A percentile compares a stretch with the other conserved stretches of the same genome.
These are phyloP conservation scores for Tenthredo distinguenda DNA, from an alignment of 2,888 invertebrate genomes.

Conservation along the genomic window DNA sequence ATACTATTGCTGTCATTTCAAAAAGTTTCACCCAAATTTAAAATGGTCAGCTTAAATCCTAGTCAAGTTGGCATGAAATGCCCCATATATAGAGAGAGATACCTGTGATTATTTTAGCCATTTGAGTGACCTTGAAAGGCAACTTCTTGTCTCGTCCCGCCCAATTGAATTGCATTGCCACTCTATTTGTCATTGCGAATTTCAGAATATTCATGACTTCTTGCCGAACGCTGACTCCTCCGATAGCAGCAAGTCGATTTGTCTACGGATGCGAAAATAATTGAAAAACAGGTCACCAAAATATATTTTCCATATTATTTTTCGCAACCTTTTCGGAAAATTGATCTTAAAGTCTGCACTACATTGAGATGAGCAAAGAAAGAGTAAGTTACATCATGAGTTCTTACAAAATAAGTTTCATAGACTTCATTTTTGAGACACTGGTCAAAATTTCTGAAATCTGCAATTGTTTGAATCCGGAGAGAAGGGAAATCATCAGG, in stretches of 20 bases:
- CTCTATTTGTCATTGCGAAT: not conserved
- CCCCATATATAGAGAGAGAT: too few relatives aligned
- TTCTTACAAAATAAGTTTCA: too few relatives aligned
- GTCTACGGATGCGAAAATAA: not conserved
- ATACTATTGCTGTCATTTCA: too few relatives aligned
- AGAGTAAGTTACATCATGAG: too few relatives aligned
- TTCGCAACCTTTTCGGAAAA: too few relatives aligned
- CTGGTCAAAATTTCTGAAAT: not conserved
- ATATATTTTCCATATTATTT: too few relatives aligned
- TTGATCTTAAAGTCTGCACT: too few relatives aligned
- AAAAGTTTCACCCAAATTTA: not conserved
- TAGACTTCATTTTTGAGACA: not conserved
- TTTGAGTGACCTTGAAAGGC: not conserved
- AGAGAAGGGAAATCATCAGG: not conserved
- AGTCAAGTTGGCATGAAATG: too few relatives aligned
- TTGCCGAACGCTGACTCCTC: not conserved
- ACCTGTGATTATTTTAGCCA: not conserved
- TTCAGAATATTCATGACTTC: not conserved
- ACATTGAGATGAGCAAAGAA: too few relatives aligned
- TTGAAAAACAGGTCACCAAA: too few relatives aligned
- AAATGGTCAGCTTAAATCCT: too few relatives aligned
- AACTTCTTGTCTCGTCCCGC: not conserved
- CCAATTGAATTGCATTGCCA: not conserved
- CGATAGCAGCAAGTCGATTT: not conserved
- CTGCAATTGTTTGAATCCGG: not conserved